Base-by-base conservation (phyloP, 2,888 invertebrate genomes). In the Stenoptilia bipunctidactyla region DNA sequence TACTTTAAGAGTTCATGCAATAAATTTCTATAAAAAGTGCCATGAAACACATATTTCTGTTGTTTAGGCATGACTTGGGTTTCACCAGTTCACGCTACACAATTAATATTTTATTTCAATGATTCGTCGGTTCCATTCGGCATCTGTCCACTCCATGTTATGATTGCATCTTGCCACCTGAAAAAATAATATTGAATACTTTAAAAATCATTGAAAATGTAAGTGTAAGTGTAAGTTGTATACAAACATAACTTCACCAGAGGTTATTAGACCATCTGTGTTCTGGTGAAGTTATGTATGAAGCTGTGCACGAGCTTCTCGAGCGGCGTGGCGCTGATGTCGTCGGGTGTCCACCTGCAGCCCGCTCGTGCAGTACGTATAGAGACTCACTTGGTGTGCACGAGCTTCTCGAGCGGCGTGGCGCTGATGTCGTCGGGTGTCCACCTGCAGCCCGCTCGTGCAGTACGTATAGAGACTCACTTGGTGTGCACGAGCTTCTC, bases 241-340 rank as follows among this genome's bases (percentile, higher is more conserved):
- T n/a, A n/a, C n/a, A n/a, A n/a, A n/a, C n/a, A n/a, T n/a, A n/a
- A n/a, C n/a, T n/a, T n/a, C n/a, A n/a, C n/a, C n/a, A n/a, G n/a
- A n/a, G n/a, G n/a, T n/a, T n/a, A n/a, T n/a, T n/a, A n/a, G n/a
- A n/a, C n/a, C n/a, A n/a, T n/a, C n/a, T n/a, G n/a, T n/a, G n/a
- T n/a, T n/a, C n/a, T n/a, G n/a, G n/a, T n/a, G n/a, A n/a, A n/a
- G n/a, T n/a, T n/a, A n/a, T n/a, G n/a, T n/a, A n/a, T n/a, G n/a
- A n/a, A n/a, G 38, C 92, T 90, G 67, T 90, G 90, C 51, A 93
- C 91, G 42, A 92, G 86, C 58, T 90, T 89, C 61, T 92, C 92
- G 43, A 93, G 76, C 0, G 91, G 90, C 5, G 91, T 90, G 36
- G 88, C 87, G 39, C 85, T 86, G 45, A 88, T 86, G 60, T 87